Percentiles rank a stretch among this genome's conserved stretches.
Evolutionary conservation across 1,140 invertebrate species (phyloP).

Genomic region (Drosophila dunni): DNA sequence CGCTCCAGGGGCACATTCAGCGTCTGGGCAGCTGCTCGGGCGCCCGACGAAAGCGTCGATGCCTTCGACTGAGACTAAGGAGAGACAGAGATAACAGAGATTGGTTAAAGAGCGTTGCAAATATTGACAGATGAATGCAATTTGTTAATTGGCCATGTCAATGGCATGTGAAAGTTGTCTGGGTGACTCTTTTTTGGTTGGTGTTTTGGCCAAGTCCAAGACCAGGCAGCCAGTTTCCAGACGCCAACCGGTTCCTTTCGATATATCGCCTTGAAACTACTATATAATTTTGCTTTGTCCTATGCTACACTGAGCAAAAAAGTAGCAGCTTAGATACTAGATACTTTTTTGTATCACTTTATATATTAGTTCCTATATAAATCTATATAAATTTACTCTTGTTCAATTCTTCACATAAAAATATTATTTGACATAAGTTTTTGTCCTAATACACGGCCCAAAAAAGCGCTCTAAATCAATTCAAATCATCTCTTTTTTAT

Average conservation of each 20-base stretch:
- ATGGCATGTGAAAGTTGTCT: slow-evolving; percentile 78
- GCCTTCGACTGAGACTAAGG: slow-evolving; percentile 80
- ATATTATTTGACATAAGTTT: no score
- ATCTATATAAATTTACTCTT: no score
- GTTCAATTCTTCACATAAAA: no score
- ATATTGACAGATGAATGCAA: slow-evolving; percentile 32
- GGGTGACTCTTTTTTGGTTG: slow-evolving; percentile 33
- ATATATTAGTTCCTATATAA: no score
- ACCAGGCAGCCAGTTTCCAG: slow-evolving; percentile 16
- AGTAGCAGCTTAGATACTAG: no score
- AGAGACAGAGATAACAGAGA: not conserved
- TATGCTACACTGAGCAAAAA: no score
- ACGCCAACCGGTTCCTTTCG: slow-evolving; percentile 14
- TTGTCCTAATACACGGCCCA: no score
- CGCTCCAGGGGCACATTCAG: slow-evolving; percentile 83
- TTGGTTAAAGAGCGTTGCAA: slow-evolving; percentile 6
- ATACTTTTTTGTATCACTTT: no score
- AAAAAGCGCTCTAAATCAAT: no score
- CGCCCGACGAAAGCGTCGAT: slow-evolving; percentile 81
- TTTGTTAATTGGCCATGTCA: slow-evolving; percentile 70
- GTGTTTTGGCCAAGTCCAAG: not conserved
- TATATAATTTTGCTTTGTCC: not conserved
- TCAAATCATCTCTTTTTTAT: no score
- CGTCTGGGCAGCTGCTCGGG: slow-evolving; percentile 82
- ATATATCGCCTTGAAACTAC: not conserved